Evolutionary conservation across 2,113 vertebrate genomes (phyloP), one percentile per base, ranked within the genome.

Genomic region (Lepus americanus): DNA sequence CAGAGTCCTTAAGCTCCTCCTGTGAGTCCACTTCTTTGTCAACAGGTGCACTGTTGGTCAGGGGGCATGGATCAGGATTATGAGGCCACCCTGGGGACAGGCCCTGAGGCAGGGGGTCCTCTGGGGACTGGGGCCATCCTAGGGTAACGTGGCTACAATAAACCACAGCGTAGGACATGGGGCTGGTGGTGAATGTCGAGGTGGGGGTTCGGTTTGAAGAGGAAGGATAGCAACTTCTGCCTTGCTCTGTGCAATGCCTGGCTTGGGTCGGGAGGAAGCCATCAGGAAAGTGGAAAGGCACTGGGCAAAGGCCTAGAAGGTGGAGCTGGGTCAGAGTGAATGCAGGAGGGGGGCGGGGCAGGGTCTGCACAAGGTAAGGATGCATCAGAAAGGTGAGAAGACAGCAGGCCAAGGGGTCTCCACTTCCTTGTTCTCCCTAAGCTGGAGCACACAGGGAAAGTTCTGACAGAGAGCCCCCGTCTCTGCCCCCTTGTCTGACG

Each of bases 391-490:
- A 44, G 73, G 6, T 9, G 9, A 69, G 59, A 23, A 4, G 33
- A 19, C 4, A 27, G 36, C 27, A 64, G 33, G 10, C 13, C 13
- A 0, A 1, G 12, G 7, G 4, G 0, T 7, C 44, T 25, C 63
- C 66, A 12, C 39, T 13, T 23, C 31, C 51, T 8, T 19, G n/a
- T 83, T 31, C 49, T 51, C 83, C n/a, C 83, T 67, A 22, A n/a
- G 22, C 29, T 69, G 23, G 76, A 2, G 67, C 6, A 23, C 17
- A 39, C 31, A 67, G 6, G 25, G 25, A 25, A 67, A 73, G n/a
- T 64, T 49, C n/a, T 79, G 6, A 6, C 0, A 1, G 51, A 93
- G 10, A 70, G 13, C 6, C 70, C 8, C 14, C 6, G 44, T 7
- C 3, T 74, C 29, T 29, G 44, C 17, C 16, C 14, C 16, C 29